Percentiles rank a stretch among this genome's conserved stretches.
Evolutionary conservation across 2,888 invertebrate genomes (phyloP).

Genomic region (Prosopocoilus inquinatus): DNA sequence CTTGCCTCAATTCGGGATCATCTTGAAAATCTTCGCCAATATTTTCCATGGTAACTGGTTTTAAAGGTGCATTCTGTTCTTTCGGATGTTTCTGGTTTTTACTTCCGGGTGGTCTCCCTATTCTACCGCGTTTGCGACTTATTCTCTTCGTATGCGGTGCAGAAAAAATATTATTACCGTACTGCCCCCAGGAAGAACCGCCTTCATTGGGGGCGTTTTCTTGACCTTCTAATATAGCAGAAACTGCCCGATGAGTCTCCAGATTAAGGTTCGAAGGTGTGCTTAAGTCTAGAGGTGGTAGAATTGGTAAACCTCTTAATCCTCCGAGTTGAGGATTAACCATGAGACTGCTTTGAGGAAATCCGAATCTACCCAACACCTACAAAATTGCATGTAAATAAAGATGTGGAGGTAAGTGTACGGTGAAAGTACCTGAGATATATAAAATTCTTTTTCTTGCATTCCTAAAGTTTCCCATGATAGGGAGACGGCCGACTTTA

Average conservation of each 20-base stretch:
- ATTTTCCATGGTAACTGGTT: slow-evolving; percentile 23
- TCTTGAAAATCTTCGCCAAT: slow-evolving; percentile 44
- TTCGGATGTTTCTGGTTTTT: slow-evolving; percentile 29
- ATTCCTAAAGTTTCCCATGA: slow-evolving; percentile 49
- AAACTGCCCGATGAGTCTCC: slow-evolving; percentile 16
- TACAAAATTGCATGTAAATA: slow-evolving; percentile 22
- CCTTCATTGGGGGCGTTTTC: slow-evolving; percentile 10
- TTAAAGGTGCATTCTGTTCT: slow-evolving; percentile 19
- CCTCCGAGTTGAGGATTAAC: slow-evolving; percentile 50
- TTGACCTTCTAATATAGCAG: slow-evolving; percentile 12
- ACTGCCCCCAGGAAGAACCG: slow-evolving; percentile 2
- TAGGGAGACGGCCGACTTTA: slow-evolving; percentile 46
- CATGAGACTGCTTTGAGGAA: slow-evolving; percentile 47
- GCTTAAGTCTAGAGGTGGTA: slow-evolving; percentile 26
- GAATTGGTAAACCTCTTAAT: slow-evolving; percentile 35
- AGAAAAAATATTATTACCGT: neutral
- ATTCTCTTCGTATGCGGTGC: slow-evolving; percentile 7
- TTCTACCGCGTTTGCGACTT: slow-evolving; percentile 25
- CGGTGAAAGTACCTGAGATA: slow-evolving; percentile 46
- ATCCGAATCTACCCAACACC: slow-evolving; percentile 49
- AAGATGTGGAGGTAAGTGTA: neutral
- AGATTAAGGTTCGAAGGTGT: slow-evolving; percentile 12
- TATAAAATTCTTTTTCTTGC: slow-evolving; percentile 50
- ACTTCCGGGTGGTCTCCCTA: slow-evolving; percentile 37
- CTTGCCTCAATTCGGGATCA: slow-evolving; percentile 47